Percentiles rank a stretch among this genome's conserved stretches.
phyloP scores from a whole-genome alignment of 2,888 invertebrate species.

The Drosophila longiperda region DNA sequence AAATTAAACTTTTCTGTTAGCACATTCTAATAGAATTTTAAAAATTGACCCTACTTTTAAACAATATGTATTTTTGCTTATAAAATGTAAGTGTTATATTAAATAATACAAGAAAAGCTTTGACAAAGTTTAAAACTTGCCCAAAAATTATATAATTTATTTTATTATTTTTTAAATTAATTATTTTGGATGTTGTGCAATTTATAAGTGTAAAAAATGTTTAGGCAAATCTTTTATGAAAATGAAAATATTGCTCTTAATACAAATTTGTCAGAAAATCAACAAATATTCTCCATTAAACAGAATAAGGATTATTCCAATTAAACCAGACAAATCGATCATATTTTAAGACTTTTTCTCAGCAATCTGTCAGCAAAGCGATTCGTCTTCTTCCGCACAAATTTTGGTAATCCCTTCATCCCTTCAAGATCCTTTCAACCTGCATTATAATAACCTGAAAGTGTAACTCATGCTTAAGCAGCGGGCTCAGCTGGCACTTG shows the following conservation, averaged over 20 bases:
- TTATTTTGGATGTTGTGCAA: background rate
- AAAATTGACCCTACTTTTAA: background rate
- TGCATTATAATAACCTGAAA: conserved; percentile 19
- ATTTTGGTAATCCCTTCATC: conserved; percentile 10
- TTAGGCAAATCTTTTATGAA: background rate
- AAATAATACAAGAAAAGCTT: background rate
- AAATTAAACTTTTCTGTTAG: background rate
- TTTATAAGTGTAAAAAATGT: too few relatives aligned
- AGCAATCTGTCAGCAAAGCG: conserved; percentile 36
- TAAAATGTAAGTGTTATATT: background rate
- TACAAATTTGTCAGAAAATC: background rate
- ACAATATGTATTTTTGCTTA: background rate
- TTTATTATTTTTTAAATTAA: background rate
- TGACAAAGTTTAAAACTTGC: background rate
- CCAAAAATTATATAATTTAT: background rate
- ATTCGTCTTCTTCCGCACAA: conserved; percentile 30
- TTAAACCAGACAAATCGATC: conserved; percentile 21
- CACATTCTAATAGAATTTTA: background rate
- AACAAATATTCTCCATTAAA: background rate
- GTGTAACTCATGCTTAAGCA: conserved; percentile 25
- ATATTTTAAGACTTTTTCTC: conserved; percentile 5
- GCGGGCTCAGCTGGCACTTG: conserved; percentile 34
- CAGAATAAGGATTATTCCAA: conserved; percentile 5
- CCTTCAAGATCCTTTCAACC: conserved; percentile 8
- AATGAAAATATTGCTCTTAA: background rate